Percentiles rank a stretch among this genome's conserved stretches.
Conservation (phyloP, 2,888 invertebrate genomes). For the Ormyrus labotus region DNA sequence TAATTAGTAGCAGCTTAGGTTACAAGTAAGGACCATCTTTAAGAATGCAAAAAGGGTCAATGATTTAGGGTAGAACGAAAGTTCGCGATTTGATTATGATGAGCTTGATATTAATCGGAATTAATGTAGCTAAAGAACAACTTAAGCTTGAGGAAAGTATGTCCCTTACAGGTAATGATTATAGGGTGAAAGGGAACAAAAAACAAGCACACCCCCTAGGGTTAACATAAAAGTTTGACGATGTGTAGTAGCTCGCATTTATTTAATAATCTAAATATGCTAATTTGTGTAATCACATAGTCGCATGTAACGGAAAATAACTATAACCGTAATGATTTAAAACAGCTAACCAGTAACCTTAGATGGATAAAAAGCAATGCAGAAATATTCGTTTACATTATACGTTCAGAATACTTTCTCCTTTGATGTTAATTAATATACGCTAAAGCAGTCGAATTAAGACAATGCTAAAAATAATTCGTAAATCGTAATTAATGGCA, state of each 20-base stretch:
- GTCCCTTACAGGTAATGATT: conserved; percentile 39
- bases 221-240: conserved; percentile 37
- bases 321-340: conserved; percentile 34
- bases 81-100: conserved; percentile 16
- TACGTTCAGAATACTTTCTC: neutral
- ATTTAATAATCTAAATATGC: conserved; percentile 45
- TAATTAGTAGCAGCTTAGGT: conserved; percentile 49
- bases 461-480: neutral
- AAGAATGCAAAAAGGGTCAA: conserved; percentile 31
- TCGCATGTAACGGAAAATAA: conserved; percentile 16
- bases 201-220: conserved; percentile 35
- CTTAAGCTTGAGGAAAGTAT: neutral
- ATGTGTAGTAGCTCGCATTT: conserved; percentile 33
- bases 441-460: conserved; percentile 8
- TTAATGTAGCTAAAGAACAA: neutral
- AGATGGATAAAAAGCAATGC: neutral
- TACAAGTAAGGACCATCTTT: conserved; percentile 44
- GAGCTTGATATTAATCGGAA: conserved; percentile 25
- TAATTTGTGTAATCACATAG: conserved; percentile 37
- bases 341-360: conserved; percentile 29
- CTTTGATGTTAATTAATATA: conserved; percentile 11
- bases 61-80: conserved; percentile 10
- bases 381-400: neutral
- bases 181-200: conserved; percentile 55
- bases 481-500: neutral